These are phyloP conservation scores for Marcusenius ussheri DNA, from an alignment of 2,113 vertebrate genomes.

Conservation along the genomic window DNA sequence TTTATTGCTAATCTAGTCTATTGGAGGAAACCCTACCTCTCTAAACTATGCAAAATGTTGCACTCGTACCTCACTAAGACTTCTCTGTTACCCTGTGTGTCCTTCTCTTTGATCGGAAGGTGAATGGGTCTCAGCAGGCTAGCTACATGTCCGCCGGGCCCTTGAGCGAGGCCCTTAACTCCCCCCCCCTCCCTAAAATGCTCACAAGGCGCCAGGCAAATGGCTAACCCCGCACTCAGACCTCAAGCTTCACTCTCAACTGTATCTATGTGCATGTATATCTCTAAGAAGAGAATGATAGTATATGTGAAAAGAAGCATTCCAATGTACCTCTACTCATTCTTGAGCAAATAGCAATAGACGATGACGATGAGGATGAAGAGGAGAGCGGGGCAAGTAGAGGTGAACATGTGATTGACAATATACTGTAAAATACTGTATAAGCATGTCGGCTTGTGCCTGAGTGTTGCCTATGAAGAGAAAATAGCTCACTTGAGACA, in stretches of 20 bases:
- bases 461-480: slow-evolving; percentile 32
- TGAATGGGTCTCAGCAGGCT: not conserved
- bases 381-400: not conserved
- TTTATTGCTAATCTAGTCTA: slow-evolving; percentile 40
- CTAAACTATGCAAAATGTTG: not conserved
- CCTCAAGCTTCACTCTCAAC: not conserved
- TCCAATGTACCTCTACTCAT: not conserved
- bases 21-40: not conserved
- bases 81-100: not conserved
- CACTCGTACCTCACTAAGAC: not conserved
- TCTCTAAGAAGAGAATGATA: not conserved
- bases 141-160: not conserved
- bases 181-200: not conserved
- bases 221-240: not conserved
- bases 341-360: not conserved
- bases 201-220: not conserved
- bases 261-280: not conserved
- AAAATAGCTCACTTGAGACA: slow-evolving; percentile 32
- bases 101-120: not conserved
- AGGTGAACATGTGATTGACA: not conserved
- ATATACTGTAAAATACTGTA: not conserved
- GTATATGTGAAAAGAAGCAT: not conserved
- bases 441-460: not conserved
- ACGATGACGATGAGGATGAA: not conserved
- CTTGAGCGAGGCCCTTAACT: not conserved